These are phyloP conservation scores for Pogonus chalceus DNA, from an alignment of 1,140 invertebrate genomes.

Conservation along the genomic window DNA sequence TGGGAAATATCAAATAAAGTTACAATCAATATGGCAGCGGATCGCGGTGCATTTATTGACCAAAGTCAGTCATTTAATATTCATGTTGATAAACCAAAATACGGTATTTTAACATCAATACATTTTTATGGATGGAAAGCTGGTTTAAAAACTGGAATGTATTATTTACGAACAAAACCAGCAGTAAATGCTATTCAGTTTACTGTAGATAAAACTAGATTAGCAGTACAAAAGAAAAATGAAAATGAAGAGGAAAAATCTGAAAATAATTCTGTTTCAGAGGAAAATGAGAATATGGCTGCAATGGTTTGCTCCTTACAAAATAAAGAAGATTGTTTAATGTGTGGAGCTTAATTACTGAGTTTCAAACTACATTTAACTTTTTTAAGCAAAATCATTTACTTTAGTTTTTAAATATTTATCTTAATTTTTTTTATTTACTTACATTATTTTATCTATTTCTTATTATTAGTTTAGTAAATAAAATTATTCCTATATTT, in stretches of 20 bases:
- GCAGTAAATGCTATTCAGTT: conserved; percentile 95
- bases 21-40: conserved; percentile 95
- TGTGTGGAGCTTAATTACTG: conserved; percentile 53
- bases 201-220: conserved; percentile 87
- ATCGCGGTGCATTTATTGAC: conserved; percentile 95
- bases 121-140: conserved; percentile 97
- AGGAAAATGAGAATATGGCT: conserved; percentile 55
- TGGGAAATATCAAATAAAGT: conserved; percentile 97
- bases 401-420: no score
- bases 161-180: conserved; percentile 94
- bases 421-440: no score
- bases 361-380: no score
- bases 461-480: no score
- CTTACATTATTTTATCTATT: no score
- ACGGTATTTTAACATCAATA: conserved; percentile 91
- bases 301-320: conserved; percentile 77
- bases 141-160: conserved; percentile 98
- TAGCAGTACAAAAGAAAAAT: conserved; percentile 28
- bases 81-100: conserved; percentile 89
- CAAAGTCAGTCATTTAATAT: conserved; percentile 97
- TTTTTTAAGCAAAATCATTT: no score
- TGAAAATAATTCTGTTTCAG: conserved; percentile 18
- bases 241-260: conserved; percentile 26
- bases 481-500: no score
- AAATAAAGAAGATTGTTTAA: conserved; percentile 85